Percentiles rank a stretch among this genome's conserved stretches.
These are phyloP conservation scores for Eilema griseolum DNA, from an alignment of 2,888 invertebrate species.

Conservation along the genomic window DNA sequence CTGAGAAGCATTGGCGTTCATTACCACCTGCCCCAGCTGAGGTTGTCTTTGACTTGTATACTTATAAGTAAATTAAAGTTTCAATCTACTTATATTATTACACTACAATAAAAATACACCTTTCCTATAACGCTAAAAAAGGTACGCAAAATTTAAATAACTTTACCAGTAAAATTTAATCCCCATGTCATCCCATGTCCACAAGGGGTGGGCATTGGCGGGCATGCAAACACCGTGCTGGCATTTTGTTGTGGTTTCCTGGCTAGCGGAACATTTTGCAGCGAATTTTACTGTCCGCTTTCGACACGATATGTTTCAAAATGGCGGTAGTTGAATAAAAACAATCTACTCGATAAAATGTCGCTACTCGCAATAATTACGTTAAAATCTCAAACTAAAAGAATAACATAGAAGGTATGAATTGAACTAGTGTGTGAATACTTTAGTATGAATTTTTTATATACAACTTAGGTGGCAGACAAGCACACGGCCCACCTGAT, in stretches of 20 bases:
- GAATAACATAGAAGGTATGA: too few relatives aligned
- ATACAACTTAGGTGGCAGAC: too few relatives aligned
- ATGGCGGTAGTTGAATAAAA: neutral
- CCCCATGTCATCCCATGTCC: neutral
- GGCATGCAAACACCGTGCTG: slow-evolving; percentile 8
- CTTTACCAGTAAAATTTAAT: neutral
- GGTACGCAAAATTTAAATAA: neutral
- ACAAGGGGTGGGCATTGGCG: slow-evolving; percentile 2
- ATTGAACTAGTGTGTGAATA: too few relatives aligned
- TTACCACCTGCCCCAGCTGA: too few relatives aligned
- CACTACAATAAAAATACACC: neutral
- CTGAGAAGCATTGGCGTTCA: too few relatives aligned
- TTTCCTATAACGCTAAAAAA: neutral
- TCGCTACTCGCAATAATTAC: neutral
- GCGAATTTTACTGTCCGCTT: neutral
- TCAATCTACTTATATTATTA: too few relatives aligned
- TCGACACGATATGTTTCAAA: neutral
- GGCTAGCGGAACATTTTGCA: neutral
- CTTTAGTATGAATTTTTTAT: too few relatives aligned
- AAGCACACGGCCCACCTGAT: too few relatives aligned
- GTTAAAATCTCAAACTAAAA: too few relatives aligned
- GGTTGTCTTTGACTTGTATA: too few relatives aligned
- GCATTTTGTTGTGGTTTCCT: slow-evolving; percentile 6
- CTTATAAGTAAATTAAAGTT: too few relatives aligned
- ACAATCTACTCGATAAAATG: too few relatives aligned